Evolutionary conservation across 2,797 vertebrate genomes (phyloP), one percentile per base, ranked within the genome.

Genomic region (Octomys mimax): DNA sequence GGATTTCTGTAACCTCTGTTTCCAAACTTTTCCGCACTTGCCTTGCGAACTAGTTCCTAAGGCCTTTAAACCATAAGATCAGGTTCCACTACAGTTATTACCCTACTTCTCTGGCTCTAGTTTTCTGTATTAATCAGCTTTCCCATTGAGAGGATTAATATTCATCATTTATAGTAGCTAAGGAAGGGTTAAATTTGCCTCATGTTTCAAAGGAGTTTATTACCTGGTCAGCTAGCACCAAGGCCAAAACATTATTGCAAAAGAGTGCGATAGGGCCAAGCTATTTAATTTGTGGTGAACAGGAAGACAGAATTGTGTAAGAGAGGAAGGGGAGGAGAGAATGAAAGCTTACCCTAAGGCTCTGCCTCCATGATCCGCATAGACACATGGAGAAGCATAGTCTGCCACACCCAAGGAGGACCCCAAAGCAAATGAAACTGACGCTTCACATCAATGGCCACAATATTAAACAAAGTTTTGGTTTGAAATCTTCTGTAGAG

Each of bases 401-500:
- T 70, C n/a, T 70, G 8, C 33, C 33, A 21, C 9, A 16, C 2
- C 33, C 66, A 70, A 70, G n/a, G 13, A 5, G n/a, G 31, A 68
- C 16, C 31, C 31, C 28, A 33, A 16, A 68, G 66, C 33, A n/a
- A 70, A 70, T 70, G 33, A 70, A 70, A 33, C 19, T 70, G 66
- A 70, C 66, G 18, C 33, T 70, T 16, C 33, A 36, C n/a, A 70
- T 33, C 19, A 70, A 19, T n/a, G 8, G 33, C 66, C 66, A 68
- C 33, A 70, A 81, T 57, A 87, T 36, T 24, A 92, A 92, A 71
- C 11, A 5, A 62, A 19, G 49, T 82, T 78, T 75, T 75, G 16
- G 2, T 77, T 83, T 87, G 87, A 77, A 86, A 89, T n/a, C 46
- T 94, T 96, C 36, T 77, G 46, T 71, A 14, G n/a, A 82, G 61